A percentile compares a stretch with the other conserved stretches of the same genome.
Conservation (phyloP, 2,797 vertebrate genomes). For the Balearica regulorum region DNA sequence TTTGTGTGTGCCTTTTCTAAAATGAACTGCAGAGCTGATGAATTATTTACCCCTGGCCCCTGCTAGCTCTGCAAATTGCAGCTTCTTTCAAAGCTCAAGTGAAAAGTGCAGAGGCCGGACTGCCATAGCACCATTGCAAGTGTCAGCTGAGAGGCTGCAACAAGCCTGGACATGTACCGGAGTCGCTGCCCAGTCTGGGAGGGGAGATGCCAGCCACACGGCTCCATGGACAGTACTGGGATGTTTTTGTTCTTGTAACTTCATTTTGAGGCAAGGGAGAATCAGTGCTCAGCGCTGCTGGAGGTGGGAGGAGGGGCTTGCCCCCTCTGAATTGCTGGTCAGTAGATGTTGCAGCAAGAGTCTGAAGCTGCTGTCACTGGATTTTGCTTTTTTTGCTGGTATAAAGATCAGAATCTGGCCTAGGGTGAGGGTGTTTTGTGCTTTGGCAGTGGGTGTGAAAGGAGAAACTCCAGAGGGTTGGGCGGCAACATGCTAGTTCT, state of each 20-base stretch:
- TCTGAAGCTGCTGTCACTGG: background rate
- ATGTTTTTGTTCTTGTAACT: background rate
- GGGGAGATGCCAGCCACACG: background rate
- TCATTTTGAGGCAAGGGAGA: background rate
- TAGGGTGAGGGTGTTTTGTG: constrained; percentile 42
- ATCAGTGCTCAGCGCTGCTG: background rate
- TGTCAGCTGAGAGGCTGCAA: constrained; percentile 12
- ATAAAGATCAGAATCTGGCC: constrained; percentile 15
- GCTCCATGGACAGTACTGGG: background rate
- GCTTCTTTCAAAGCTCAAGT: background rate
- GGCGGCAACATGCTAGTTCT: constrained; percentile 41
- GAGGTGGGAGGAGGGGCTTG: background rate
- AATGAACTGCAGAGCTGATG: constrained; percentile 1
- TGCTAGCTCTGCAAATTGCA: background rate
- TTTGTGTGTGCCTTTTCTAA: constrained; percentile 19
- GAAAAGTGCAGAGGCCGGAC: background rate
- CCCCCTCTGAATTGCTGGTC: background rate
- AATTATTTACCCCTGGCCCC: background rate
- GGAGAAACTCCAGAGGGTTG: constrained; percentile 56
- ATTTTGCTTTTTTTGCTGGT: background rate
- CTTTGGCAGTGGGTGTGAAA: constrained; percentile 55
- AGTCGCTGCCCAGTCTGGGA: background rate
- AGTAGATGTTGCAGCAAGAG: background rate
- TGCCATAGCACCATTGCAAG: background rate
- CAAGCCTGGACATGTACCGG: background rate